phyloP scores from a whole-genome alignment of 2,888 invertebrate genomes.

The Cosmia trapezina region DNA sequence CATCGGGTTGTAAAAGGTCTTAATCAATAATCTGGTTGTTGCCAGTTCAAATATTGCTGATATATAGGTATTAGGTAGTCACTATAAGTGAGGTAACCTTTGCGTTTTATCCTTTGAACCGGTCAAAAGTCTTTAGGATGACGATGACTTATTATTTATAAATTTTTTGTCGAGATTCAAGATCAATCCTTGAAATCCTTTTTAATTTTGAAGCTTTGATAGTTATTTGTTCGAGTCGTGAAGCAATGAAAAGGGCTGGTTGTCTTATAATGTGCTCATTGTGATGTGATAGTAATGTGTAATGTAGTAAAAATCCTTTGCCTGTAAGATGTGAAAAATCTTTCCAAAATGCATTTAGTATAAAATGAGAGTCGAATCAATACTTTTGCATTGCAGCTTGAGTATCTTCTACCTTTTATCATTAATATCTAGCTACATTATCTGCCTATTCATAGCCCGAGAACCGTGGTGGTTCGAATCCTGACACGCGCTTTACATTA shows the following conservation, averaged over 20 bases:
- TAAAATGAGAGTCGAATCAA: background rate
- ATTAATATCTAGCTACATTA: background rate
- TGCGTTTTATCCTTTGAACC: constrained; percentile 23
- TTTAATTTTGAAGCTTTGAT: constrained; percentile 17
- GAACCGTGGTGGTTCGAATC: too few species aligned
- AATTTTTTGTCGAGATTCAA: constrained; percentile 8
- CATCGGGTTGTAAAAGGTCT: background rate
- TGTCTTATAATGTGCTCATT: background rate
- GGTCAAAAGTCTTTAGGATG: constrained; percentile 22
- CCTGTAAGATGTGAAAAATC: background rate
- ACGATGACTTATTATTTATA: constrained; percentile 20
- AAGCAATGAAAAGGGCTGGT: background rate
- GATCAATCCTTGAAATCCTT: background rate
- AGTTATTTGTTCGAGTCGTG: constrained; percentile 9
- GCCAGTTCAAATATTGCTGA: constrained; percentile 10
- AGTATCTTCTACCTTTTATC: background rate
- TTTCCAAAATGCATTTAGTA: background rate
- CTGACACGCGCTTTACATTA: too few species aligned
- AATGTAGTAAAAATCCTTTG: background rate
- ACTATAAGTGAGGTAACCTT: constrained; percentile 28
- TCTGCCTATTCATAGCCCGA: too few species aligned
- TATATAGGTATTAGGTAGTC: background rate
- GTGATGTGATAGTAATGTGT: background rate
- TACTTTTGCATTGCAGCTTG: background rate
- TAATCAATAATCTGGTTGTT: background rate